These are phyloP conservation scores for Enchytraeus crypticus DNA, from an alignment of 2,888 invertebrate genomes.

Conservation along the genomic window DNA sequence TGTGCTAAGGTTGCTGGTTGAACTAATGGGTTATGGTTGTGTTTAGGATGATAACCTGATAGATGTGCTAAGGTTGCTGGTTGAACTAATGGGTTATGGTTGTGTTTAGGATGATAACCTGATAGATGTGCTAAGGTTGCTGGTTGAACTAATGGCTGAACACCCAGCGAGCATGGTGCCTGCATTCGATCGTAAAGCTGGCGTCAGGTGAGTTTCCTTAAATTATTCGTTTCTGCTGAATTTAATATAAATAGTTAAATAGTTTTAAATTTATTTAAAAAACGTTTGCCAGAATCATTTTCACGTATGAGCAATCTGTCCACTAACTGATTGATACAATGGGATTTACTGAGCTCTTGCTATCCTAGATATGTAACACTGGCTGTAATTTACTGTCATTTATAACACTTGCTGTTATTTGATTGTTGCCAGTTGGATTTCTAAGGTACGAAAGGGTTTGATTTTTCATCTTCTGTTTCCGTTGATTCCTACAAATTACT, in stretches of 20 bases:
- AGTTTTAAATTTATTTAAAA: neutral
- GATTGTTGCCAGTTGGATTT: too few species aligned
- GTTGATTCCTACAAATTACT: too few species aligned
- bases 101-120: constrained; percentile 81
- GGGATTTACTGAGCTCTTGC: too few species aligned
- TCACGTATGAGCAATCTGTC: neutral
- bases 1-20: constrained; percentile 90
- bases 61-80: constrained; percentile 92
- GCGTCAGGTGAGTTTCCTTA: constrained; percentile 62
- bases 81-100: constrained; percentile 92
- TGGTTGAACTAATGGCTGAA: constrained; percentile 93
- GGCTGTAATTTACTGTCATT: too few species aligned
- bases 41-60: constrained; percentile 97
- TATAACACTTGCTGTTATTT: too few species aligned
- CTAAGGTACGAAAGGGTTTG: too few species aligned
- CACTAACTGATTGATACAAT: too few species aligned
- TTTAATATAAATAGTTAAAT: neutral
- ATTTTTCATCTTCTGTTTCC: too few species aligned
- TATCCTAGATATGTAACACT: too few species aligned
- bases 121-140: constrained; percentile 92
- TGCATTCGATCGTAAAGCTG: constrained; percentile 93
- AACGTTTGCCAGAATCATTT: neutral
- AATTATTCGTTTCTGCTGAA: too few species aligned
- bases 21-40: too few species aligned
- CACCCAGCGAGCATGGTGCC: constrained; percentile 99